Conservation (phyloP, 1,140 invertebrate genomes). For the Parapsyche elsis region DNA sequence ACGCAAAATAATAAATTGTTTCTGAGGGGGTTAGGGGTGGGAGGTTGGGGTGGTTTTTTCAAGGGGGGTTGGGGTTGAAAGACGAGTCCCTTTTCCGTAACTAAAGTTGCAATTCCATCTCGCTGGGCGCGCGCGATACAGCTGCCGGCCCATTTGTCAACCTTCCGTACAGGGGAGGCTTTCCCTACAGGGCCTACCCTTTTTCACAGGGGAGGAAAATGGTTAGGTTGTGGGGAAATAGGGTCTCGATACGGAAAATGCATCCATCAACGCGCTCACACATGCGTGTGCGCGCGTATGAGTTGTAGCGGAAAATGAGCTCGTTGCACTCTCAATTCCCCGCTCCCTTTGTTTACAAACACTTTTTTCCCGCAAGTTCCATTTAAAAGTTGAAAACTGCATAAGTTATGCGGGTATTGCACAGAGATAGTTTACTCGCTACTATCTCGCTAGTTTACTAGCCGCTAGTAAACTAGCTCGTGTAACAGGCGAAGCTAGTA, state of each 20-base stretch:
- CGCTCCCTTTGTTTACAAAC: background rate
- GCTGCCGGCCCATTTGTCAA: slow-evolving; percentile 55
- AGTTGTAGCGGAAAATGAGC: background rate
- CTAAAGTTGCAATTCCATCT: slow-evolving; percentile 55
- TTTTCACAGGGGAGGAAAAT: background rate
- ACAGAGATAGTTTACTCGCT: no score
- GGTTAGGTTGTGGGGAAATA: background rate
- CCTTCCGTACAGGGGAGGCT: slow-evolving; percentile 36
- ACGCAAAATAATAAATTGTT: slow-evolving; percentile 18
- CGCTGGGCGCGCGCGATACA: slow-evolving; percentile 54
- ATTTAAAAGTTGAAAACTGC: no score
- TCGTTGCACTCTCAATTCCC: background rate
- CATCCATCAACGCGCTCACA: slow-evolving; percentile 6
- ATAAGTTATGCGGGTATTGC: no score
- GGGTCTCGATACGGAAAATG: slow-evolving; percentile 25
- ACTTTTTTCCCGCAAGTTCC: no score
- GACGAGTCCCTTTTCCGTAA: slow-evolving; percentile 36
- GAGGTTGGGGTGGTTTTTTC: background rate
- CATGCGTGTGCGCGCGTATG: background rate
- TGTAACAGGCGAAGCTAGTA: no score
- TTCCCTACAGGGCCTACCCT: slow-evolving; percentile 27
- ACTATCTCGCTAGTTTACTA: no score
- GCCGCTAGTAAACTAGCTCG: no score
- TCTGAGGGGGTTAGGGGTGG: background rate
- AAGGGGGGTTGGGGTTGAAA: background rate